These are phyloP conservation scores for Mesopsocus fuscifrons DNA, from an alignment of 2,888 invertebrate species.

Conservation along the genomic window DNA sequence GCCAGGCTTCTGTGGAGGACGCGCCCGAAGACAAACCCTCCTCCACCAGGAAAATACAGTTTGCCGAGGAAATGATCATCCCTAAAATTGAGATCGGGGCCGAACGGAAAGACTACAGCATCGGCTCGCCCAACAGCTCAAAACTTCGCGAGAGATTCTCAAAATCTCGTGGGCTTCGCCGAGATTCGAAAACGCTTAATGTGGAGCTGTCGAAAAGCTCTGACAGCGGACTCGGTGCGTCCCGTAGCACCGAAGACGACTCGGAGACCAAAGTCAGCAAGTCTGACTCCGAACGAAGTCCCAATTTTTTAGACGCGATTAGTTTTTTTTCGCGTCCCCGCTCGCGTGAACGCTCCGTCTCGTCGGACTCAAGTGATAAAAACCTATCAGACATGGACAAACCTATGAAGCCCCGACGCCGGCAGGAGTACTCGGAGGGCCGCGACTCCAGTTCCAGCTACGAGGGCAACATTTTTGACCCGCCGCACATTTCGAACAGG, in stretches of 20 bases:
- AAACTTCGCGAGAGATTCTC: constrained; percentile 4
- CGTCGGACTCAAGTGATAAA: constrained; percentile 5
- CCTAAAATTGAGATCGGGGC: constrained; percentile 4
- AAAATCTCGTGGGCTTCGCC: neutral
- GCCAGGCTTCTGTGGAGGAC: constrained; percentile 3
- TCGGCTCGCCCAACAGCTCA: constrained; percentile 6
- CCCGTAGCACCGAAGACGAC: constrained; percentile 4
- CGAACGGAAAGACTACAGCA: neutral
- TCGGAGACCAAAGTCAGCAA: constrained; percentile 6
- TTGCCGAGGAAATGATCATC: constrained; percentile 2
- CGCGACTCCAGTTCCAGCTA: constrained; percentile 4
- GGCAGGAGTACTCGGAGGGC: constrained; percentile 6
- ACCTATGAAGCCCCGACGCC: constrained; percentile 2
- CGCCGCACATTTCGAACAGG: constrained; percentile 1
- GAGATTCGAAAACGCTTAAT: constrained; percentile 2
- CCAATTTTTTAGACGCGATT: constrained; percentile 4
- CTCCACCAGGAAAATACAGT: constrained; percentile 6
- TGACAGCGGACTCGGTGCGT: constrained; percentile 2
- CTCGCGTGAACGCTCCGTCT: constrained; percentile 3
- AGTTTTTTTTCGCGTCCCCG: constrained; percentile 1
- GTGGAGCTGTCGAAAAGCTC: constrained; percentile 6
- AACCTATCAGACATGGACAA: constrained; percentile 8
- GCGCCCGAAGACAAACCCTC: neutral
- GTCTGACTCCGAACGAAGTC: constrained; percentile 4
- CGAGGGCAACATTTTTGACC: constrained; percentile 7